Evolutionary conservation across 2,113 vertebrate species (phyloP), one percentile per base, ranked within the genome.

Genomic region (Pterocles gutturalis): DNA sequence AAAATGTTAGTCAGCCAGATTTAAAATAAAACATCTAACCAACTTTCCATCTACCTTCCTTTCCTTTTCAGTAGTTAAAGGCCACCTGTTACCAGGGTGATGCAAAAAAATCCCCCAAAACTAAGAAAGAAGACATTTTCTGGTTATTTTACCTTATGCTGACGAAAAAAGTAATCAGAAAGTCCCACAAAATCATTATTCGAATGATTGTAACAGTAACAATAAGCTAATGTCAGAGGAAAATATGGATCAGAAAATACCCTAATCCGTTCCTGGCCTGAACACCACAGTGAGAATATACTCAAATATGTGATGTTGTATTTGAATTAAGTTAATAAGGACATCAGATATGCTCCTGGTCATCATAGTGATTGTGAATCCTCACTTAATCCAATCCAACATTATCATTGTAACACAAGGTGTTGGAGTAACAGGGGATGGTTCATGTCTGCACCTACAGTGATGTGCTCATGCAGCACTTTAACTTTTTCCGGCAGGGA

Each of bases 341-440:
- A 60, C 34, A 21, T 85, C 4, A 10, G 41, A 48, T 31, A 34
- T 48, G 45, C 22, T 61, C 24, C 79, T 41, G 41, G 18, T 80
- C n/a, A 83, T 49, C 49, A 80, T 1, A 85, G 7, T 43, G 38
- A 38, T 29, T 61, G 55, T 5, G 7, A 91, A 80, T 60, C 33
- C 53, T 85, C 45, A 43, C 28, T 38, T 51, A 70, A 87, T 62
- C 20, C 17, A 77, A 34, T 22, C 19, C 78, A 41, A 91, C 69
- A 79, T 61, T 43, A 21, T 34, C 25, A n/a, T 34, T 2, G 1
- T 69, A 69, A 57, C 11, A 33, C 0, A 0, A 87, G 8, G 18
- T 17, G 12, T 16, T 76, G 16, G 78, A 60, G 36, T 54, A 62
- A 17, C 29, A 87, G 36, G 62, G 10, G 41, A 75, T 24, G n/a